Conservation (phyloP, 2,113 vertebrate species). For the Albula goreensis region DNA sequence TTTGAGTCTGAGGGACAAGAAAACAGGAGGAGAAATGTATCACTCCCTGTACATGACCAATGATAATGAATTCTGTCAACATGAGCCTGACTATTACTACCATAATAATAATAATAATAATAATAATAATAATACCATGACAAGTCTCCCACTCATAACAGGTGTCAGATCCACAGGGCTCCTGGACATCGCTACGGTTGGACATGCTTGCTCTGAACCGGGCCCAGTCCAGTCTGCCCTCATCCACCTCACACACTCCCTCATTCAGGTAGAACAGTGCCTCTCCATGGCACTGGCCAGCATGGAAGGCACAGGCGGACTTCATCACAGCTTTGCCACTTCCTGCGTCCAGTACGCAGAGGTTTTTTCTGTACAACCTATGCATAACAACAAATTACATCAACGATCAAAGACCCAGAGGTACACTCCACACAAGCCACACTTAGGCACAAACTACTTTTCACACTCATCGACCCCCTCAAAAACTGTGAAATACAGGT, state of each 20-base stretch:
- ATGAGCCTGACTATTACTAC: too few species aligned
- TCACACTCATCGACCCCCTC: too few species aligned
- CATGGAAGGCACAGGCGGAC: constrained; percentile 76
- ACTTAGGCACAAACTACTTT: too few species aligned
- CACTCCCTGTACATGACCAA: not conserved
- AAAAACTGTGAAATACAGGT: too few species aligned
- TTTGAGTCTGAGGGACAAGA: constrained; percentile 44
- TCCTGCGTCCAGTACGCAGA: constrained; percentile 75
- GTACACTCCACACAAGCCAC: constrained; percentile 2
- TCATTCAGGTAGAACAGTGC: constrained; percentile 73
- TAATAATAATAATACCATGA: constrained; percentile 64
- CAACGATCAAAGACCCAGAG: not conserved
- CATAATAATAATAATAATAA: not conserved
- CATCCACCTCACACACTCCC: constrained; percentile 62
- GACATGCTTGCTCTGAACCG: constrained; percentile 76
- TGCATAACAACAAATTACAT: constrained; percentile 29
- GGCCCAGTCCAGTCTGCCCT: constrained; percentile 69
- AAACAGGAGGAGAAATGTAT: not conserved
- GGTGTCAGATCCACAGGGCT: constrained; percentile 76
- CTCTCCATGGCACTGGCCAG: constrained; percentile 75
- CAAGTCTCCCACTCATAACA: constrained; percentile 93
- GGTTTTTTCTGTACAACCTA: constrained; percentile 68
- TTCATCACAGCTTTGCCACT: constrained; percentile 63
- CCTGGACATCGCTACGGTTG: constrained; percentile 68
- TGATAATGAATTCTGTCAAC: too few species aligned